Percentiles rank a stretch among this genome's conserved stretches.
phyloP scores from a whole-genome alignment of 2,888 invertebrate species.

The Brachynemurus nebulosus region DNA sequence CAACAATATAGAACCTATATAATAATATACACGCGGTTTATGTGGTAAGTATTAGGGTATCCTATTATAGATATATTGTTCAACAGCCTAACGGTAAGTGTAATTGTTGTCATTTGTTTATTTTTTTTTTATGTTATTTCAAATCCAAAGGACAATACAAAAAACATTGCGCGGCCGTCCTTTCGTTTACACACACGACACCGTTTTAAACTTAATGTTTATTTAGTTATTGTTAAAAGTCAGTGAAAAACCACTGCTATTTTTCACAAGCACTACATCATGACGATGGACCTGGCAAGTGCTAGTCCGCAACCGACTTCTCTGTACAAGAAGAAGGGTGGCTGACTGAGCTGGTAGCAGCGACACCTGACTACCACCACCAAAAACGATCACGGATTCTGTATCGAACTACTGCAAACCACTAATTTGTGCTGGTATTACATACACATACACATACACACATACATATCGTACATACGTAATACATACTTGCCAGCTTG shows the following conservation, averaged over 20 bases:
- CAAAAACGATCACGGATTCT: neutral
- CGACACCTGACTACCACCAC: neutral
- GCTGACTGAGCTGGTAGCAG: neutral
- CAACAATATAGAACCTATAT: too few relatives aligned
- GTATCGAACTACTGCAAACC: neutral
- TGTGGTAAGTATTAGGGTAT: too few relatives aligned
- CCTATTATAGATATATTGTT: too few relatives aligned
- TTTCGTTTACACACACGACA: neutral
- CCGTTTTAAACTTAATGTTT: too few relatives aligned
- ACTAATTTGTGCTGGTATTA: neutral
- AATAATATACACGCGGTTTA: too few relatives aligned
- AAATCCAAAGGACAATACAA: conserved; percentile 1
- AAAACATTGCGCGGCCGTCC: conserved; percentile 2
- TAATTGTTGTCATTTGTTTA: neutral
- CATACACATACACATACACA: neutral
- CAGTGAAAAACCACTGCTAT: too few relatives aligned
- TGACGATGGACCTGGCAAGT: neutral
- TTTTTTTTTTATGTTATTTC: conserved; percentile 1
- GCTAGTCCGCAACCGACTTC: too few relatives aligned
- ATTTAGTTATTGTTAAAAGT: too few relatives aligned
- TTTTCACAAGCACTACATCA: neutral
- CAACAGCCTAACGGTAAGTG: too few relatives aligned
- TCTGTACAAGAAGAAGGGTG: neutral
- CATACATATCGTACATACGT: neutral
- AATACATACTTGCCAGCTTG: neutral